Evolutionary conservation across 2,113 vertebrate species (phyloP), one percentile per base, ranked within the genome.

Genomic region (Pimephales promelas): DNA sequence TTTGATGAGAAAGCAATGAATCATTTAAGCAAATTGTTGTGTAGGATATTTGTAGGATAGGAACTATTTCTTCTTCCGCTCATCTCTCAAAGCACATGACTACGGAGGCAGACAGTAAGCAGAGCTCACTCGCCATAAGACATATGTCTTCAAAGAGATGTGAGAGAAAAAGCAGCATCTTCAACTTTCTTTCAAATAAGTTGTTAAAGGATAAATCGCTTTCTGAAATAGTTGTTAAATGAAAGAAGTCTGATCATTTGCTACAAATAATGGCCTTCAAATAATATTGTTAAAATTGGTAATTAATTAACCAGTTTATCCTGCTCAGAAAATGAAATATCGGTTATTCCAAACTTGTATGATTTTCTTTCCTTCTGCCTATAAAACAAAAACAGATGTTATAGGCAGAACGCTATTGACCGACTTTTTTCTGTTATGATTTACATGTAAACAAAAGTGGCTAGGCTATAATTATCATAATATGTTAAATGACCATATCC

Each of bases 11-110:
- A 57, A 59, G 24, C 16, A 24, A 22, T 3, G 0, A 71, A 13
- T 71, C 20, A 43, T 71, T 3, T 34, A n/a, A 11, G 28, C 18
- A 61, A 26, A 14, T 16, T n/a, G 24, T 77, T 68, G 45, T n/a
- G n/a, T n/a, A n/a, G n/a, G n/a, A n/a, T n/a, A n/a, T n/a, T n/a
- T 47, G n/a, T 11, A 9, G 47, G 0, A 24, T 14, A 76, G 74
- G 74, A 40, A 77, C 74, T 77, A 77, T 77, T 57, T 77, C 2
- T 77, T n/a, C 74, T 77, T 77, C 74, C 74, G 74, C 74, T 24
- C 31, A 57, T 36, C 20, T 76, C 24, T 74, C 7, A 20, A 74
- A 10, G 6, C 52, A 36, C 8, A 56, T 18, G 10, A 31, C 6
- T 54, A 11, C 5, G 5, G 72, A 34, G 16, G n/a, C n/a, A n/a